phyloP scores from a whole-genome alignment of 2,113 vertebrate species.

The Anarrhichthys ocellatus region DNA sequence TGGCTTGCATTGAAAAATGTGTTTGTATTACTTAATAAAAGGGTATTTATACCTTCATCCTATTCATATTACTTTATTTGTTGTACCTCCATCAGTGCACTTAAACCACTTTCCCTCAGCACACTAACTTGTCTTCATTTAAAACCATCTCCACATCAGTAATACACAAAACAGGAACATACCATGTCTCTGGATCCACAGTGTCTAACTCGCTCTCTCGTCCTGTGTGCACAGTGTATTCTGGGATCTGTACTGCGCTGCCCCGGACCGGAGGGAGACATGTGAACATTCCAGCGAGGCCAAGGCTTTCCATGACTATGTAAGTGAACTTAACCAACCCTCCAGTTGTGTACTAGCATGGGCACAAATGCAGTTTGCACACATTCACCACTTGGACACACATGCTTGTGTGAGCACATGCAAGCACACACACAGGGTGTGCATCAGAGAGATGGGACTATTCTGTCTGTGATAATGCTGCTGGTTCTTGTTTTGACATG shows the following conservation, averaged over 20 bases:
- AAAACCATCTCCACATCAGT: not conserved
- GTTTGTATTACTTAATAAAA: not conserved
- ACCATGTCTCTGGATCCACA: constrained; percentile 11
- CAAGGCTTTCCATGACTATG: constrained; percentile 93
- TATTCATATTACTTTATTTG: not conserved
- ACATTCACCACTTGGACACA: constrained; percentile 5
- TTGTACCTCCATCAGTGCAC: constrained; percentile 1
- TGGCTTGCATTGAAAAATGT: not conserved
- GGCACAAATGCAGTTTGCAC: constrained; percentile 20
- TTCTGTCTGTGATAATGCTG: constrained; percentile 47
- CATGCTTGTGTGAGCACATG: not conserved
- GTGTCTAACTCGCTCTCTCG: constrained; percentile 64
- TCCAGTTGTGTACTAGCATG: constrained; percentile 17
- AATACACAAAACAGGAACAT: constrained; percentile 13
- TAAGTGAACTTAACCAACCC: constrained; percentile 83
- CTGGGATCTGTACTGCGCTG: constrained; percentile 95
- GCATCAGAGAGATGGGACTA: constrained; percentile 20
- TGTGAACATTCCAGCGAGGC: constrained; percentile 93
- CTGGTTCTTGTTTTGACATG: constrained; percentile 64
- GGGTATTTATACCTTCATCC: not conserved
- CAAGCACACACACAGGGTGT: not conserved
- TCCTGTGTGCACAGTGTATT: constrained; percentile 86
- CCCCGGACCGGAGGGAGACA: constrained; percentile 91
- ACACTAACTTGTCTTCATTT: not conserved
- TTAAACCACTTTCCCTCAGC: not conserved